Conservation (phyloP, 1,140 invertebrate species). For the Lepidurus arcticus region DNA sequence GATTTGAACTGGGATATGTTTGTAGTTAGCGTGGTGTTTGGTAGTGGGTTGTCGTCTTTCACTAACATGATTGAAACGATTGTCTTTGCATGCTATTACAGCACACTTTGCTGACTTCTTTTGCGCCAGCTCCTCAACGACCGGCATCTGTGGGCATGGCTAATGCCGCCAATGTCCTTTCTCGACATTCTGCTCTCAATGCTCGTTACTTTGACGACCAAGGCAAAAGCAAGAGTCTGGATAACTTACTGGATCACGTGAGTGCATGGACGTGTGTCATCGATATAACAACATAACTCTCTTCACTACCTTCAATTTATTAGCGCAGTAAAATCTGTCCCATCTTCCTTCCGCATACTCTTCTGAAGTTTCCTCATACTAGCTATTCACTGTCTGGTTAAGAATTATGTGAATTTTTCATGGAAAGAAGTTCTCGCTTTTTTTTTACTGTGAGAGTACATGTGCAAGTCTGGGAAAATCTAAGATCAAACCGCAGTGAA, state of each 20-base stretch:
- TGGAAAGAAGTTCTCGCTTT: too few relatives aligned
- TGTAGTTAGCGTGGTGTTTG: neutral
- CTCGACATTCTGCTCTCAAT: conserved; percentile 76
- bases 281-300: too few relatives aligned
- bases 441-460: too few relatives aligned
- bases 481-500: too few relatives aligned
- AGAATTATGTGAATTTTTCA: too few relatives aligned
- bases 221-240: conserved; percentile 55
- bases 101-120: conserved; percentile 35
- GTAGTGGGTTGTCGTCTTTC: neutral
- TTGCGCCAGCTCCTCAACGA: conserved; percentile 36
- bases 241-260: conserved; percentile 64
- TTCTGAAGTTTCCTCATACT: too few relatives aligned
- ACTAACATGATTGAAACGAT: conserved; percentile 24
- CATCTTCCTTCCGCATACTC: too few relatives aligned
- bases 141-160: conserved; percentile 29
- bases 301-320: too few relatives aligned
- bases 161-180: conserved; percentile 51
- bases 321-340: too few relatives aligned
- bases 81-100: conserved; percentile 27
- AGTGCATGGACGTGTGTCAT: conserved; percentile 36
- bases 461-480: too few relatives aligned
- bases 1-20: neutral
- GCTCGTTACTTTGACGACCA: conserved; percentile 73
- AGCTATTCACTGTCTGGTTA: too few relatives aligned